These are phyloP conservation scores for Novumbra hubbsi DNA, from an alignment of 2,797 vertebrate genomes.

Conservation along the genomic window DNA sequence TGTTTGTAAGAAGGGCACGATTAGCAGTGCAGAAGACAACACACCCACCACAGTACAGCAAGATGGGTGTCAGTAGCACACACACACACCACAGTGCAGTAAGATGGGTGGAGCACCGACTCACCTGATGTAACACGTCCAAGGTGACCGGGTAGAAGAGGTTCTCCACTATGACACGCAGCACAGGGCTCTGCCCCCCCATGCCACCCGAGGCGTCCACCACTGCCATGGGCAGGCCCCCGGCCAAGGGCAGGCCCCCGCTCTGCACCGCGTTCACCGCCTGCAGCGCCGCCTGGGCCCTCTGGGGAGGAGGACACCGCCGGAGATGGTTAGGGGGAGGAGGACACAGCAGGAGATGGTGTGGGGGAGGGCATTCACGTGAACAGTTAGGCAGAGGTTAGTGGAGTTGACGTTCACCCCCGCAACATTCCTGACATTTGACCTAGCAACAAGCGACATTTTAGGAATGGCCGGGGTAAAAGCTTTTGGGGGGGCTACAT, in stretches of 20 bases:
- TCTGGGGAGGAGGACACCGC: conserved; percentile 62
- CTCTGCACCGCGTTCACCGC: conserved; percentile 84
- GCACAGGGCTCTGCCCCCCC: conserved; percentile 81
- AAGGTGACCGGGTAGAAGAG: conserved; percentile 92
- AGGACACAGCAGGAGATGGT: background rate
- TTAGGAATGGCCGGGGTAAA: background rate
- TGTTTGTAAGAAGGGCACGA: conserved; percentile 45
- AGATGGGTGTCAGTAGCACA: background rate
- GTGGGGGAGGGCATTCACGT: too few species aligned
- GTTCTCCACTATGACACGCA: conserved; percentile 95
- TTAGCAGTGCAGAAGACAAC: background rate
- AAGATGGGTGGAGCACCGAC: background rate
- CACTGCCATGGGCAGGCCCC: conserved; percentile 36
- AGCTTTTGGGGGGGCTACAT: background rate
- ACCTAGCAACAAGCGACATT: background rate
- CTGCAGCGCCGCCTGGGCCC: conserved; percentile 91
- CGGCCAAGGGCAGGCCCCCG: conserved; percentile 66
- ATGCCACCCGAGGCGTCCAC: conserved; percentile 68
- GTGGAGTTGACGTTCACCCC: too few species aligned
- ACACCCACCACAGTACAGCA: background rate
- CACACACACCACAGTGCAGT: background rate
- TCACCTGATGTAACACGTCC: conserved; percentile 93
- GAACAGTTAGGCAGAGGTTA: too few species aligned
- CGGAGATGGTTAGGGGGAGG: background rate
- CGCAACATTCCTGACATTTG: too few species aligned